A percentile compares a stretch with the other conserved stretches of the same genome.
Evolutionary conservation across 2,113 vertebrate genomes (phyloP).

Genomic region (Xenotilapia flavipinnis): DNA sequence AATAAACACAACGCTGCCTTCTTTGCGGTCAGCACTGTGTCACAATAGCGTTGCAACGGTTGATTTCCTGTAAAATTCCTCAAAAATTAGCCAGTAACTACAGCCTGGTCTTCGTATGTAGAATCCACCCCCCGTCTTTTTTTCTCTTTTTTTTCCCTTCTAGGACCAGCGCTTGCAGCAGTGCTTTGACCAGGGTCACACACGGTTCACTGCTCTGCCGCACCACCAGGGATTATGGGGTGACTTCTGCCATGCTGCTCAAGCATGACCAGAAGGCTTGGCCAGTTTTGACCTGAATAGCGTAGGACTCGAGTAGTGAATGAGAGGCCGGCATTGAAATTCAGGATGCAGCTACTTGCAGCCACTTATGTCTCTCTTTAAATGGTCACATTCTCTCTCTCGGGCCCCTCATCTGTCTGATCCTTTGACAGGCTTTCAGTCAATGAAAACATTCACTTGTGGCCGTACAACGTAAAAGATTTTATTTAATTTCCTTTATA

Average conservation of each 20-base stretch:
- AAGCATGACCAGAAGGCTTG: conserved; percentile 43
- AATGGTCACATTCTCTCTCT: conserved; percentile 47
- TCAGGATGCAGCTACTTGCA: conserved; percentile 49
- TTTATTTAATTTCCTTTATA: neutral
- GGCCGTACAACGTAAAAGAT: neutral
- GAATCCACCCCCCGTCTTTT: neutral
- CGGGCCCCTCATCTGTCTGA: conserved; percentile 18
- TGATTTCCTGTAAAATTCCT: conserved; percentile 1
- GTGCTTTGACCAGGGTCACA: conserved; percentile 23
- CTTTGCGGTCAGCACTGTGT: neutral
- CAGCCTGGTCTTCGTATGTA: neutral
- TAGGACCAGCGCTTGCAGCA: neutral
- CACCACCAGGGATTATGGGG: conserved; percentile 37
- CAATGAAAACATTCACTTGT: conserved; percentile 7
- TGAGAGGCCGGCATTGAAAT: conserved; percentile 47
- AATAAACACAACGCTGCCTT: neutral
- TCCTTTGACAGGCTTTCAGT: conserved; percentile 26
- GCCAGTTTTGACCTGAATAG: conserved; percentile 44
- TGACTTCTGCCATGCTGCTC: conserved; percentile 47
- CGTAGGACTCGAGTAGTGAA: conserved; percentile 19
- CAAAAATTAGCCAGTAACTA: neutral
- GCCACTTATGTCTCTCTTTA: conserved; percentile 55
- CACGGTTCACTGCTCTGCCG: conserved; percentile 13
- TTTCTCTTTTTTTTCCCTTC: neutral
- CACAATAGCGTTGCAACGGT: neutral